Evolutionary conservation across 2,797 vertebrate species (phyloP), one percentile per base, ranked within the genome.

Genomic region (Morelia viridis): DNA sequence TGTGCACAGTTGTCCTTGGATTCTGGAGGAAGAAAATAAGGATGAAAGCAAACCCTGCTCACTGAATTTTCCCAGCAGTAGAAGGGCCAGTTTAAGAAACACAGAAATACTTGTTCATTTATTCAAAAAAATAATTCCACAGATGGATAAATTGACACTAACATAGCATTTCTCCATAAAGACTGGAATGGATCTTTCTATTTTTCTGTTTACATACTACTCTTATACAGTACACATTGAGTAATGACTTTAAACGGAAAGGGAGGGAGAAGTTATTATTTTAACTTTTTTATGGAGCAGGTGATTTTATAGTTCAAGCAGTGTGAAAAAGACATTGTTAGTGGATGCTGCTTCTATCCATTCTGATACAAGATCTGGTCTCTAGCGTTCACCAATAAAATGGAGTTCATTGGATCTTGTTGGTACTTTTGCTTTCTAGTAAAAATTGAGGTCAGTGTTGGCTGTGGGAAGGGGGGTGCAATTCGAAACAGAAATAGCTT

Each of bases 51-150:
- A 41, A 3, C 41, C 41, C 41, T 41, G 41, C 41, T 41, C 41
- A 41, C 41, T 41, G 41, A 41, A 41, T 41, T 64, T 93, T 92
- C 95, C 96, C 90, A 58, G 76, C 92, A 85, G 90, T 93, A 89
- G 88, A 87, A 91, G 92, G 88, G 92, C 85, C 95, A 94, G 89
- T 84, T 93, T 41, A n/a, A 41, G 56, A 85, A 94, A 93, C 87
- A 89, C 50, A 91, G 71, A 95, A 88, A 94, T 58, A 46, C 90
- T 50, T 85, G 94, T 87, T 89, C 80, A 95, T n/a, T 89, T 92
- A 93, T 94, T 95, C 93, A 94, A 41, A 41, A 94, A 95, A 94
- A 95, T 87, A 92, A 94, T 92, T 93, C 93, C 87, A 93, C 94
- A 94, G 94, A 96, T 85, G 91, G 94, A 95, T 94, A 92, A 94